Percentiles rank a stretch among this genome's conserved stretches.
Evolutionary conservation across 2,888 invertebrate genomes (phyloP).

Genomic region (Blastobasis lacticolella): DNA sequence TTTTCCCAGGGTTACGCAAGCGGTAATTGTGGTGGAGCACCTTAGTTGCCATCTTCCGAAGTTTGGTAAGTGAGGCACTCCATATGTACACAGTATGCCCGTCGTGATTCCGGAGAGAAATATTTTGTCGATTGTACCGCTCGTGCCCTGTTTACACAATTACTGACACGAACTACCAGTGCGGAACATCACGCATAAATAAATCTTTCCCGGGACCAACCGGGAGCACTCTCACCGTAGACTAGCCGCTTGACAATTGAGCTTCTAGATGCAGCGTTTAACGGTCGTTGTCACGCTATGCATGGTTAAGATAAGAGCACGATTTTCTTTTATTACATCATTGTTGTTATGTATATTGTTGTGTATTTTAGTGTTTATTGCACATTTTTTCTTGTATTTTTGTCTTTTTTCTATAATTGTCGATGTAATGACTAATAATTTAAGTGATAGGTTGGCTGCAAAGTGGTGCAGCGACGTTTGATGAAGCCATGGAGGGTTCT

Average conservation of each 20-base stretch:
- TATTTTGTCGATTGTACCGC: constrained; percentile 74
- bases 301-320: constrained; percentile 71
- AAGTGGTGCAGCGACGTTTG: no score
- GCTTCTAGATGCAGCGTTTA: constrained; percentile 59
- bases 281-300: constrained; percentile 67
- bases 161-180: constrained; percentile 55
- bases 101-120: constrained; percentile 74
- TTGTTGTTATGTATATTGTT: constrained; percentile 47
- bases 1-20: constrained; percentile 75
- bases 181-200: constrained; percentile 72
- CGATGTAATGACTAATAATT: neutral
- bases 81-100: constrained; percentile 71
- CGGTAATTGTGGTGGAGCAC: constrained; percentile 75
- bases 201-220: constrained; percentile 73
- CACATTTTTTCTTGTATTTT: constrained; percentile 45
- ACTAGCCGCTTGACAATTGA: constrained; percentile 57
- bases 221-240: constrained; percentile 65
- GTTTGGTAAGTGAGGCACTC: constrained; percentile 75
- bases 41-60: constrained; percentile 74
- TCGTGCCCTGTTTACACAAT: constrained; percentile 57
- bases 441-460: no score
- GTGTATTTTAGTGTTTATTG: constrained; percentile 54
- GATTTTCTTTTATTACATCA: constrained; percentile 43
- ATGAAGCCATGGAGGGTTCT: constrained; percentile 24
- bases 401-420: constrained; percentile 12